Percentiles rank a stretch among this genome's conserved stretches.
Evolutionary conservation across 2,888 invertebrate genomes (phyloP).

Genomic region (Ophion slaviceki): DNA sequence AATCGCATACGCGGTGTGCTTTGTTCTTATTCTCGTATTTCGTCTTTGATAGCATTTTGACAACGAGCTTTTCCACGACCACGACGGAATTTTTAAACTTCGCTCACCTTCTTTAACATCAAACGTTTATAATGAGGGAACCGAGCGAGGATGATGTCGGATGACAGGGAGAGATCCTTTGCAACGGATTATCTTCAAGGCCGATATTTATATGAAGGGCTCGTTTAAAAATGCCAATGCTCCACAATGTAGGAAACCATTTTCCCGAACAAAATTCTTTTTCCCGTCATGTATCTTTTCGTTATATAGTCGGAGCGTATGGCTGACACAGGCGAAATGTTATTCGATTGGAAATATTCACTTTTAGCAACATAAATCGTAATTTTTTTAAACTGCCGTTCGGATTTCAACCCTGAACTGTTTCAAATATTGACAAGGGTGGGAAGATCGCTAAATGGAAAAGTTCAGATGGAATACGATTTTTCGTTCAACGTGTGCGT

Average conservation of each 20-base stretch:
- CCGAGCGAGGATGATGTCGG: too few species aligned
- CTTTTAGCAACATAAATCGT: neutral
- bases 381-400: neutral
- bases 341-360: neutral
- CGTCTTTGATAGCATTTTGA: neutral
- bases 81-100: neutral
- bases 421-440: neutral
- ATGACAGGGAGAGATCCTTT: too few species aligned
- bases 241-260: neutral
- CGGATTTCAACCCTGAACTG: neutral
- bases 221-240: too few species aligned
- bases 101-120: neutral
- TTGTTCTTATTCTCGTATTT: neutral
- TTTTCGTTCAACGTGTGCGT: slow-evolving; percentile 11
- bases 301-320: neutral
- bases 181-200: too few species aligned
- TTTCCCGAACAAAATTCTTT: neutral
- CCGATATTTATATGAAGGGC: too few species aligned
- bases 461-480: slow-evolving; percentile 27
- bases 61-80: neutral
- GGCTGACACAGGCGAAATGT: neutral
- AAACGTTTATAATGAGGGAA: too few species aligned
- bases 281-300: too few species aligned
- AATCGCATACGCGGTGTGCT: neutral
- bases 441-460: slow-evolving; percentile 23